Base-by-base conservation (phyloP, 2,797 vertebrate genomes). In the Muscicapa striata region DNA sequence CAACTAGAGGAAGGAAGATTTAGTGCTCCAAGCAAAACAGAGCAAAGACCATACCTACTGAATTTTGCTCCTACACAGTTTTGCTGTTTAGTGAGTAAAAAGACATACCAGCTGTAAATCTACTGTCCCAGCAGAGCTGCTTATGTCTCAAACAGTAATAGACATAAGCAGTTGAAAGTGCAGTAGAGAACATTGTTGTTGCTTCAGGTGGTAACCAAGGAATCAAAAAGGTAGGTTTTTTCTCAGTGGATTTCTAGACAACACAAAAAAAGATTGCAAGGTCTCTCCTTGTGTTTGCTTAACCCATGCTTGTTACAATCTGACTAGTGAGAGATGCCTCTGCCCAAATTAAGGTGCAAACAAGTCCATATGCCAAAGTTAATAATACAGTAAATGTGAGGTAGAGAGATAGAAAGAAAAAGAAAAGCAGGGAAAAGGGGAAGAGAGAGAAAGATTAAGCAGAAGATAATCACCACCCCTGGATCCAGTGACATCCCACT, bases 231-330 rank as follows among this genome's bases (percentile, higher is more conserved):
- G n/a, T 23, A 68, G 21, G 23, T 26, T 85, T 82, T 67, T 67
- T 72, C 63, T 72, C 55, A 24, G 29, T 12, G 23, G 13, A 57
- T 36, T 74, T 85, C 30, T 45, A 59, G n/a, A 59, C 16, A 80
- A 26, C 13, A 9, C 24, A 63, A 84, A 66, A 32, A 52, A 48
- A 54, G 24, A 69, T 13, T 55, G 6, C 13, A 77, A 51, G 32
- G 20, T 43, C 27, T 21, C 38, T 48, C 41, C 59, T 48, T 67
- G 8, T 51, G 29, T 81, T 84, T 74, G 15, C 40, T 75, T n/a
- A 88, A 32, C 2, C 20, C 11, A 20, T 12, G n/a, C 22, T 3
- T 41, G 26, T 48, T 36, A 34, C 0, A 0, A 27, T 62, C 41
- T 15, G 26, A 63, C 12, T 27, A 26, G 41, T 13, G 57, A 70